Evolutionary conservation across 2,888 invertebrate species (phyloP).

Genomic region (Zonitis immaculata): DNA sequence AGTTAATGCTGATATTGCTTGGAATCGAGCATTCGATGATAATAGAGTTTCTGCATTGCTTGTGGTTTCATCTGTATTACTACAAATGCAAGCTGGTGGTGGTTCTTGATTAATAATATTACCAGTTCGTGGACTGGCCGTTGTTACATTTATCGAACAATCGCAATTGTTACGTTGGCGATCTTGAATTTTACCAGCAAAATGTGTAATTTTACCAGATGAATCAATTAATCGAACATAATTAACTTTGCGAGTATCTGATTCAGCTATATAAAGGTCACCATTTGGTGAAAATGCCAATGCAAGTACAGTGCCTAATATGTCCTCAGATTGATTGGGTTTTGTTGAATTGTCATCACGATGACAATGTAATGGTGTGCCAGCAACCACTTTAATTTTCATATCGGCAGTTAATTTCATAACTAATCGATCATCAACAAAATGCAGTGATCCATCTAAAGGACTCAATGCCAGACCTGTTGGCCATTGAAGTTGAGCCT

Average conservation of each 20-base stretch:
- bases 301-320: slow-evolving; percentile 77
- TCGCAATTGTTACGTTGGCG: slow-evolving; percentile 52
- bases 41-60: slow-evolving; percentile 80
- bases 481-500: slow-evolving; percentile 94
- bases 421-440: slow-evolving; percentile 92
- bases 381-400: slow-evolving; percentile 89
- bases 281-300: slow-evolving; percentile 90
- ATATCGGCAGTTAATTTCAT: slow-evolving; percentile 86
- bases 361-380: slow-evolving; percentile 89
- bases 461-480: slow-evolving; percentile 94
- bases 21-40: slow-evolving; percentile 84
- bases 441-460: slow-evolving; percentile 88
- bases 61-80: slow-evolving; percentile 54
- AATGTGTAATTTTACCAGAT: slow-evolving; percentile 84
- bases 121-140: slow-evolving; percentile 44
- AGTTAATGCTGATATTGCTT: slow-evolving; percentile 79
- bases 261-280: slow-evolving; percentile 88
- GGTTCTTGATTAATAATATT: slow-evolving; percentile 32
- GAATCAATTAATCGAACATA: slow-evolving; percentile 81
- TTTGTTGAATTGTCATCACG: slow-evolving; percentile 40
- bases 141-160: slow-evolving; percentile 56
- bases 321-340: slow-evolving; percentile 25
- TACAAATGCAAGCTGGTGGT: slow-evolving; percentile 43
- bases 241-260: slow-evolving; percentile 81
- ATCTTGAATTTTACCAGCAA: slow-evolving; percentile 81